Evolutionary conservation across 2,797 vertebrate species (phyloP).

Genomic region (Crotalus adamanteus): DNA sequence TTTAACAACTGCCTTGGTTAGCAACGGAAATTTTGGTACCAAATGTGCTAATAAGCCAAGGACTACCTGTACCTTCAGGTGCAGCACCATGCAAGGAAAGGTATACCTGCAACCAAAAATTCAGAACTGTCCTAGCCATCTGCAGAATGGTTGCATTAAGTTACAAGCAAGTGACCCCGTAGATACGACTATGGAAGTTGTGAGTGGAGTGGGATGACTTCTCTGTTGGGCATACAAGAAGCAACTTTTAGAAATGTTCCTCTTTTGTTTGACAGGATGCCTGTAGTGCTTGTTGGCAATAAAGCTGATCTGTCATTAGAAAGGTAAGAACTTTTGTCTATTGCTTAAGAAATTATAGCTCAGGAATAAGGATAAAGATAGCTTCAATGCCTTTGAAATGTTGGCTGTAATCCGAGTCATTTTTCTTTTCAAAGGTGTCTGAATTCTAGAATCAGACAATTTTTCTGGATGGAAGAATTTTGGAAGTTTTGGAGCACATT

Average conservation of each 20-base stretch:
- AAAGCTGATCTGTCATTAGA: conserved; percentile 86
- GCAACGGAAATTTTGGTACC: not conserved
- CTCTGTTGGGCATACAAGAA: not conserved
- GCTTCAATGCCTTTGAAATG: not conserved
- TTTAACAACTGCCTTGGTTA: not conserved
- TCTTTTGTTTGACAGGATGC: conserved; percentile 72
- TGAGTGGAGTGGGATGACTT: not conserved
- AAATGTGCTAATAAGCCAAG: not conserved
- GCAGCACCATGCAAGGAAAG: not conserved
- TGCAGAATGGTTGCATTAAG: not conserved
- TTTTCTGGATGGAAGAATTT: not conserved
- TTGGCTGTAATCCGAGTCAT: not conserved
- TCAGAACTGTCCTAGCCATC: not conserved
- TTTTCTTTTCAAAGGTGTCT: not conserved
- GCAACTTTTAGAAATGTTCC: not conserved
- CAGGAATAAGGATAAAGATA: not conserved
- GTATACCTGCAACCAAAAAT: not conserved
- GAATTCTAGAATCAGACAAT: not conserved
- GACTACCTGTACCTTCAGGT: not conserved
- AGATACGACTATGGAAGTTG: not conserved
- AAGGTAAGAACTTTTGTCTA: conserved; percentile 68
- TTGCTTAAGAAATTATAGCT: not conserved
- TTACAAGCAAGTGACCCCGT: not conserved
- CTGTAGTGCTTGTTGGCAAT: conserved; percentile 87
- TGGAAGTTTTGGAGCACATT: not conserved